Evolutionary conservation across 2,797 vertebrate species (phyloP).

Genomic region (Amazona finschi): DNA sequence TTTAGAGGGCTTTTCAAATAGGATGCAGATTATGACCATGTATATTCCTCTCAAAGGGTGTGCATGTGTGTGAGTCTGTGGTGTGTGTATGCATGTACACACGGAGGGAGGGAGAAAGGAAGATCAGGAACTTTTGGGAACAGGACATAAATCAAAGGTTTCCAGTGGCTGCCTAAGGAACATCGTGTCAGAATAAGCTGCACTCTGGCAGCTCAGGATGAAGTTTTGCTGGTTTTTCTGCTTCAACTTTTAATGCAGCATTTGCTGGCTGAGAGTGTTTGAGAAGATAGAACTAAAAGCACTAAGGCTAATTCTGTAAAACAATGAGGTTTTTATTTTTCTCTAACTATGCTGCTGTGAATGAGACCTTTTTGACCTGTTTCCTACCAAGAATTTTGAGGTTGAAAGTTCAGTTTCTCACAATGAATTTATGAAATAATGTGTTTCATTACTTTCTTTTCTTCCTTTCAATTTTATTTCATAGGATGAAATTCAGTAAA

Average conservation of each 20-base stretch:
- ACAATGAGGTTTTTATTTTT: neutral
- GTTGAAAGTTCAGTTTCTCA: slow-evolving; percentile 16
- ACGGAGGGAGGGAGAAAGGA: neutral
- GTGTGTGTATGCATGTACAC: neutral
- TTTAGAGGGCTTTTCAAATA: neutral
- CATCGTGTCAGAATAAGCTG: neutral
- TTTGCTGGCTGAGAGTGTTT: neutral
- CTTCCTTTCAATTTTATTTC: neutral
- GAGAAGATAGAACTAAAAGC: slow-evolving; percentile 16
- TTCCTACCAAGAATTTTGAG: slow-evolving; percentile 2
- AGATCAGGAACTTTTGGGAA: neutral
- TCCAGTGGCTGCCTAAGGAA: neutral
- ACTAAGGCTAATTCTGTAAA: neutral
- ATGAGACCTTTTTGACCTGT: neutral
- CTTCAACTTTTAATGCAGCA: neutral
- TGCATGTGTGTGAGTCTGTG: no score
- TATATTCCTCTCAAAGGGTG: neutral
- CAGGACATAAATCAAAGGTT: neutral
- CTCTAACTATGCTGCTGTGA: neutral
- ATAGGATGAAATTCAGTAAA: neutral
- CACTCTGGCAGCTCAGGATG: neutral
- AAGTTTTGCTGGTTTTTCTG: neutral
- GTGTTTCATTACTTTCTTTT: neutral
- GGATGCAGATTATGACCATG: neutral
- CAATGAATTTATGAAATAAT: neutral